phyloP scores from a whole-genome alignment of 92 coral and sea anemone genomes.

The Pocillopora grandis region DNA sequence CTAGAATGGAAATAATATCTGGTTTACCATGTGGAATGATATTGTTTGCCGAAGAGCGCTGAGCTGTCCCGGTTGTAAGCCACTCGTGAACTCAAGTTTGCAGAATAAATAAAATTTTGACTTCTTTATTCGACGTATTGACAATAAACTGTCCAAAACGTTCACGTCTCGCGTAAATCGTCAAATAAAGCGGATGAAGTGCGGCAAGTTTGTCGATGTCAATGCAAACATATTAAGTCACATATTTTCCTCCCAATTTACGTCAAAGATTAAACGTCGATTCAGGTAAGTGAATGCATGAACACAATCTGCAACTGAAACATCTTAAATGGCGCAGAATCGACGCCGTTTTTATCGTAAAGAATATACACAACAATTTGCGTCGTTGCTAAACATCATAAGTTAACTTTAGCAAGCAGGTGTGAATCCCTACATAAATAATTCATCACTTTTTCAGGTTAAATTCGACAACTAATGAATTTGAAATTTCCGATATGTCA shows the following conservation, averaged over 20 bases:
- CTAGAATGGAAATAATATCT: too few relatives aligned
- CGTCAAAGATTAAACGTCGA: background rate
- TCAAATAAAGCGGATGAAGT: background rate
- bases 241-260: background rate
- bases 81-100: background rate
- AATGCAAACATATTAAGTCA: background rate
- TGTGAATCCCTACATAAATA: constrained; percentile 9
- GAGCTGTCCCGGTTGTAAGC: background rate
- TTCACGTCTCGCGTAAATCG: background rate
- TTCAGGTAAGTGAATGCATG: background rate
- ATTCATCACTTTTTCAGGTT: constrained; percentile 7
- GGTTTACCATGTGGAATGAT: too few relatives aligned
- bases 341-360: background rate
- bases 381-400: background rate
- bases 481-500: background rate
- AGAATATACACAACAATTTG: background rate
- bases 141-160: background rate
- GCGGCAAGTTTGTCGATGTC: background rate
- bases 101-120: background rate
- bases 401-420: constrained; percentile 8
- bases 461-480: constrained; percentile 6
- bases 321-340: background rate
- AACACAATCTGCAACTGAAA: background rate
- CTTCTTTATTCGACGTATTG: background rate
- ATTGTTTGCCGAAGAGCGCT: too few relatives aligned